Conservation (phyloP, 2,113 vertebrate genomes). For the Nanger granti region DNA sequence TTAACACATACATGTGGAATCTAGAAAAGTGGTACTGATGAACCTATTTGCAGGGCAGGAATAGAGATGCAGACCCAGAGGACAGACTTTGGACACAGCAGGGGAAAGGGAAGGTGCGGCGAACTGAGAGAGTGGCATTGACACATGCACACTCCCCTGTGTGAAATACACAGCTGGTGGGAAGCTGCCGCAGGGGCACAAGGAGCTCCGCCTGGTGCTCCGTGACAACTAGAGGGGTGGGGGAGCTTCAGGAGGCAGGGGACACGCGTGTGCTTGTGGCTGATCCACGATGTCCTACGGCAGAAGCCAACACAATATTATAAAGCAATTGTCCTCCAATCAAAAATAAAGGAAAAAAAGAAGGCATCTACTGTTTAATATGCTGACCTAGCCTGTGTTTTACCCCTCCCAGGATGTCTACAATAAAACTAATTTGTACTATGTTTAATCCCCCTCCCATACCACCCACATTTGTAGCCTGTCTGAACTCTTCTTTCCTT, state of each 20-base stretch:
- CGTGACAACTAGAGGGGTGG: not conserved
- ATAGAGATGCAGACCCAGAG: not conserved
- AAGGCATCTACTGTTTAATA: not conserved
- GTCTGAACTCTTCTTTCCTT: not conserved
- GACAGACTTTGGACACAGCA: not conserved
- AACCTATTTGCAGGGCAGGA: not conserved
- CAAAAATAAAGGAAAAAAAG: not conserved
- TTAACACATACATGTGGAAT: not conserved
- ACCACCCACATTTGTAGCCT: not conserved
- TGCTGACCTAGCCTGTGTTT: not conserved
- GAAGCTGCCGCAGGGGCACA: not conserved
- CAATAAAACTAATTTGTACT: not conserved
- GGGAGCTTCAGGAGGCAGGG: not conserved
- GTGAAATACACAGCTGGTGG: not conserved
- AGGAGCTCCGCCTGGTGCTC: not conserved
- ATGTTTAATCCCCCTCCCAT: not conserved
- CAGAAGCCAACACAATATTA: not conserved
- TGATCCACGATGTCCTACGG: not conserved
- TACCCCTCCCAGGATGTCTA: not conserved
- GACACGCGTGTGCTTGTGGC: not conserved
- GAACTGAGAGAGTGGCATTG: not conserved
- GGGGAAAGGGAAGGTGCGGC: not conserved
- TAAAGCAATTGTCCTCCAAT: not conserved
- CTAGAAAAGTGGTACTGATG: not conserved
- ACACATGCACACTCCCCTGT: rapidly evolving